Base-by-base conservation (phyloP, 2,797 vertebrate species). In the Ambastaia sidthimunki region DNA sequence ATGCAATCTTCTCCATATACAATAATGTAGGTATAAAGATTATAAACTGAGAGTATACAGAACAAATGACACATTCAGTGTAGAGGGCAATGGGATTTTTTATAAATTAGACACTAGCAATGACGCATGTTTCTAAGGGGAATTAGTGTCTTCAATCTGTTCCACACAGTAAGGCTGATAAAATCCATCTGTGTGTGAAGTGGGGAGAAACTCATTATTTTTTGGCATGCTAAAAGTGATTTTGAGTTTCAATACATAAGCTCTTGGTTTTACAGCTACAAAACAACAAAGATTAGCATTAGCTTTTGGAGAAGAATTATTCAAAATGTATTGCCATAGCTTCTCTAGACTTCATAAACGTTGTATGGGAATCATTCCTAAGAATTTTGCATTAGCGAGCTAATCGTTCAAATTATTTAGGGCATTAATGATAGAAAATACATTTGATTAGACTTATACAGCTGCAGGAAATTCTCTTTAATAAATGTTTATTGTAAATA, bases 141-240 rank as follows among this genome's bases (percentile, higher is more conserved):
- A 62, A 76, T 83, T 72, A 66, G 59, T 47, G 16, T 55, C 63
- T 80, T 34, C 55, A 71, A 84, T 76, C 74, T 71, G 74, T 66
- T 68, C 50, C 65, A 57, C 65, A 63, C 52, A 68, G 21, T 59
- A n/a, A 68, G 57, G 16, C 7, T 66, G 72, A 48, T 7, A 71
- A 52, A 47, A 59, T 50, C 63, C 76, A 83, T 76, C 62, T 80
- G 73, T 78, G n/a, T n/a, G n/a, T n/a, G n/a, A n/a, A n/a, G n/a
- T n/a, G n/a, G 16, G 34, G 47, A 63, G 69, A 52, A 59, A 13
- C 34, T 37, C 7, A 7, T 37, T 65, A 2, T 4, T 37, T 37
- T 37, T 37, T 37, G 34, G 34, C 34, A 37, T 37, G 3, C 34
- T 37, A 4, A 37, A 37, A 37, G 34, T 37, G 34, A 41, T 37